Percentiles rank a stretch among this genome's conserved stretches.
Evolutionary conservation across 2,888 invertebrate genomes (phyloP).

Genomic region (Noctua comes): DNA sequence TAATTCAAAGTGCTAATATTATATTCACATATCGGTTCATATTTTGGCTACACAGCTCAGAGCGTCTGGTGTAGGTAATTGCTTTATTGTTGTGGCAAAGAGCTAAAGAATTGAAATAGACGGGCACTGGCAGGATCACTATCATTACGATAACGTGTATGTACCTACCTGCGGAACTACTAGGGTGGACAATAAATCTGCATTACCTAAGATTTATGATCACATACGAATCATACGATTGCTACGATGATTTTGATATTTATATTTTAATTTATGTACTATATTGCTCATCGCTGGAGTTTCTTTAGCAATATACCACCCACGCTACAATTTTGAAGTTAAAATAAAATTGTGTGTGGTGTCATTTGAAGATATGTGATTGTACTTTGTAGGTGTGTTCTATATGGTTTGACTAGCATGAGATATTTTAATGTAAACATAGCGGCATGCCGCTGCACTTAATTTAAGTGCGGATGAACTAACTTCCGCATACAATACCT

Average conservation of each 20-base stretch:
- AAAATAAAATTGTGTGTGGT: constrained; percentile 49
- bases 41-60: constrained; percentile 35
- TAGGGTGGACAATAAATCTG: constrained; percentile 58
- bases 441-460: constrained; percentile 30
- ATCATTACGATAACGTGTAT: constrained; percentile 42
- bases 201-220: constrained; percentile 52
- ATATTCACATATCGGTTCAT: constrained; percentile 15
- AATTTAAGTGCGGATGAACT: constrained; percentile 31
- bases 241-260: constrained; percentile 22
- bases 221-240: constrained; percentile 20
- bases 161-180: constrained; percentile 26
- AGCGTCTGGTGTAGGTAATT: constrained; percentile 40
- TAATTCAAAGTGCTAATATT: constrained; percentile 19
- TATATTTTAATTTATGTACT: constrained; percentile 29
- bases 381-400: constrained; percentile 1
- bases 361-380: background rate
- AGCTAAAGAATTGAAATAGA: constrained; percentile 58
- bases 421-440: constrained; percentile 40
- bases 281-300: constrained; percentile 59
- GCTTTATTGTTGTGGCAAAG: constrained; percentile 51
- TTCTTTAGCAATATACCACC: constrained; percentile 62
- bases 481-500: constrained; percentile 45
- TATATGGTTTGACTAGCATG: background rate
- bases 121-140: constrained; percentile 48
- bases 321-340: constrained; percentile 74